A percentile compares a stretch with the other conserved stretches of the same genome.
phyloP scores from a whole-genome alignment of 2,888 invertebrate species.

The Matsumyia berberina region DNA sequence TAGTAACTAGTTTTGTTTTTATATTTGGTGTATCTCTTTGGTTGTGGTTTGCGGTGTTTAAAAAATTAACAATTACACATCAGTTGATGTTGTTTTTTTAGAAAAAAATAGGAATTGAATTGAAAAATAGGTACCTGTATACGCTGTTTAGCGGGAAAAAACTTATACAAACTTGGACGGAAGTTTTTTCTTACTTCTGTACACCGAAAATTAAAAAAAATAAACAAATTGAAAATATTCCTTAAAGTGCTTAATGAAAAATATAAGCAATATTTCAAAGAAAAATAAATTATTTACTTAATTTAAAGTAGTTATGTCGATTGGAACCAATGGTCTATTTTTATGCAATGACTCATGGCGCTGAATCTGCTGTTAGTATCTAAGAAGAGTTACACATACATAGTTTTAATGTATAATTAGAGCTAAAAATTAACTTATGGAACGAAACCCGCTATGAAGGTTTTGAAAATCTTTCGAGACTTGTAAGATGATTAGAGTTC shows the following conservation, averaged over 20 bases:
- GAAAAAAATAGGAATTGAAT: slow-evolving; percentile 25
- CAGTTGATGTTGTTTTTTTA: neutral
- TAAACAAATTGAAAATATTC: slow-evolving; percentile 6
- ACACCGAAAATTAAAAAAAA: slow-evolving; percentile 1
- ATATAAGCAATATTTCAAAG: neutral
- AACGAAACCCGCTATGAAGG: slow-evolving; percentile 31
- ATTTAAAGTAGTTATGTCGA: neutral
- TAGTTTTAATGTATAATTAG: slow-evolving; percentile 12
- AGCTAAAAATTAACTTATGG: slow-evolving; percentile 33
- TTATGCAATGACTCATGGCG: slow-evolving; percentile 42
- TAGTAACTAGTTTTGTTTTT: neutral
- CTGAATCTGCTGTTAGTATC: slow-evolving; percentile 27
- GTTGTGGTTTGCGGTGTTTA: slow-evolving; percentile 7
- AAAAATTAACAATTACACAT: neutral
- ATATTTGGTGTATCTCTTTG: slow-evolving; percentile 24
- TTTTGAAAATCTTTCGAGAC: slow-evolving; percentile 7
- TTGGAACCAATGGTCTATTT: slow-evolving; percentile 1
- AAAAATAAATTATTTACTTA: neutral
- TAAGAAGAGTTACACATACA: slow-evolving; percentile 14
- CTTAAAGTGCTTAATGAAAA: neutral
- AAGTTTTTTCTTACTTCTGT: slow-evolving; percentile 67
- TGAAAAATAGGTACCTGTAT: neutral
- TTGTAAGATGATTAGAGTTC: neutral
- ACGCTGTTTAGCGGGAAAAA: neutral
- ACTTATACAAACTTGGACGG: slow-evolving; percentile 66